Evolutionary conservation across 2,888 invertebrate genomes (phyloP), one percentile per base, ranked within the genome.

Genomic region (Marasmarcha lunaedactyla): DNA sequence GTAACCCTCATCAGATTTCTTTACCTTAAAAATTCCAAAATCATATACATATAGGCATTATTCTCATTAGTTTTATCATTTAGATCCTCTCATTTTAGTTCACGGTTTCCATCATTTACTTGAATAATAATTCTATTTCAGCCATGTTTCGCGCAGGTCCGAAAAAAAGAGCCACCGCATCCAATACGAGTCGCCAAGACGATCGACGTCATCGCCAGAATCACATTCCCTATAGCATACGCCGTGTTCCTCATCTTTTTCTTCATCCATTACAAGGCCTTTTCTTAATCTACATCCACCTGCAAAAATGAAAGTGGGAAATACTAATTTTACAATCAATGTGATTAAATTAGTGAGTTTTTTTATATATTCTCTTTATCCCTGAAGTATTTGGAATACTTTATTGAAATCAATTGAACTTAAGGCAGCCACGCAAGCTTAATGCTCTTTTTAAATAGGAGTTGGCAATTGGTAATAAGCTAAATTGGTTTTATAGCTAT

Each of bases 241-340:
- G 91, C 94, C 69, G 90, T 95, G 71, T 96, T 96, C 86, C 90
- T 96, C 64, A 92, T 94, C 73, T 95, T 95, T 86, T 96, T 96
- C 88, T 96, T 96, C 86, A 93, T 94, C 66, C 94, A 94, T 86
- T 95, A 95, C 86, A 94, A 93, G 81, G 93, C 92, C 83, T 92
- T 91, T 71, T 88, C 88, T 81, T 88, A 89, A 85, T 84, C 70
- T 70, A 66, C 20, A 68, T 65, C 69, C 61, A 41, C 43, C 44
- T 44, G 46, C 44, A 42, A 50, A 26, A 20, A 13, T 13, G 2
- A 14, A 34, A 34, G 2, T 13, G 5, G 3, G 12, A 6, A 11
- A 34, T 12, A 5, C 7, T 14, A 4, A 34, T 14, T 34, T 34
- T 34, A 12, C 9, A 34, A 2, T 4, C 13, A 2, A 34, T 12